Evolutionary conservation across 2,797 vertebrate species (phyloP).

Genomic region (Enteromius afrohamiltoni): DNA sequence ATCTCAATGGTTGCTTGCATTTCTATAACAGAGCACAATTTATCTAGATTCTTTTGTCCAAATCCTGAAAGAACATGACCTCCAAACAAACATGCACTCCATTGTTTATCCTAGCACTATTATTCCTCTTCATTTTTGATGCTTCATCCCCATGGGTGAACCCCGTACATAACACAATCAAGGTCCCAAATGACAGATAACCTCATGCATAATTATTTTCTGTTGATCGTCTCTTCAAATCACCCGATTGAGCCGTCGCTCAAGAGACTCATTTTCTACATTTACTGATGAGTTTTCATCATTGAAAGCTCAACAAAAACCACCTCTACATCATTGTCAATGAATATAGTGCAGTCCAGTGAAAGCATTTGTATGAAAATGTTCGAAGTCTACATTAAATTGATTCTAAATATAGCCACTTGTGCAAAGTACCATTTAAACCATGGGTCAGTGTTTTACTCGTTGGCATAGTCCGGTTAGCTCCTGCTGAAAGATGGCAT

Average conservation of each 20-base stretch:
- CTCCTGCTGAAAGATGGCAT: neutral
- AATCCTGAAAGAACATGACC: slow-evolving; percentile 10
- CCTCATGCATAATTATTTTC: slow-evolving; percentile 22
- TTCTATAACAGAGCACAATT: slow-evolving; percentile 1
- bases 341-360: neutral
- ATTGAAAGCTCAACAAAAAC: slow-evolving; percentile 15
- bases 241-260: slow-evolving; percentile 7
- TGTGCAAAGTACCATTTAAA: neutral
- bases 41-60: slow-evolving; percentile 7
- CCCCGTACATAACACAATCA: neutral
- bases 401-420: neutral
- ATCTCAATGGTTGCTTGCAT: slow-evolving; percentile 1
- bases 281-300: slow-evolving; percentile 25
- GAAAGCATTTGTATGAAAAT: slow-evolving; percentile 8
- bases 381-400: neutral
- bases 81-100: slow-evolving; percentile 5
- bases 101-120: slow-evolving; percentile 21
- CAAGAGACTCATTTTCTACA: slow-evolving; percentile 32
- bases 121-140: slow-evolving; percentile 3
- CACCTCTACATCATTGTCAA: neutral
- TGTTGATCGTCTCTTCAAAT: slow-evolving; percentile 24
- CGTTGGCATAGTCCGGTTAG: neutral
- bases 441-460: neutral
- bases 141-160: slow-evolving; percentile 1
- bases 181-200: slow-evolving; percentile 24